A percentile compares a stretch with the other conserved stretches of the same genome.
Conservation (phyloP, 92 coral and sea anemone species). For the Epizoanthus fatuus region DNA sequence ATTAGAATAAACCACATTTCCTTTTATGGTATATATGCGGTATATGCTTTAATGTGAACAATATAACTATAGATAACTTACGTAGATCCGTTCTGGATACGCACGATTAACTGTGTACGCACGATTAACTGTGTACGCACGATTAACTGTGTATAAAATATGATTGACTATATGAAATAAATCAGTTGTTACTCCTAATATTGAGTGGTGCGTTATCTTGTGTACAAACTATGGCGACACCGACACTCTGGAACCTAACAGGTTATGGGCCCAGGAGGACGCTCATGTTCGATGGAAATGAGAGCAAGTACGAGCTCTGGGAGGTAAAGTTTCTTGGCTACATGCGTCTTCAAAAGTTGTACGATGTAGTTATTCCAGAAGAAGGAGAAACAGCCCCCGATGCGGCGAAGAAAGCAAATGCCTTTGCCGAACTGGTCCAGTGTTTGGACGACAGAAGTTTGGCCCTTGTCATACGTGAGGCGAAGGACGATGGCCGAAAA, state of each 20-base stretch:
- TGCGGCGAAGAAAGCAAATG: constrained; percentile 13
- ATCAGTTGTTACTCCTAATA: constrained; percentile 22
- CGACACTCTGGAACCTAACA: background rate
- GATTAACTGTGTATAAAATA: constrained; percentile 7
- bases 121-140: background rate
- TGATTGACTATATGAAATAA: background rate
- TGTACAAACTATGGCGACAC: constrained; percentile 16
- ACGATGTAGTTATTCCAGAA: background rate
- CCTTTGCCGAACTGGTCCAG: constrained; percentile 24
- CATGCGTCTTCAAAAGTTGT: background rate
- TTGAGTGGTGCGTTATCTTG: constrained; percentile 20
- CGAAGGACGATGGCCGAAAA: constrained; percentile 1
- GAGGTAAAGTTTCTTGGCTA: constrained; percentile 18
- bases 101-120: background rate
- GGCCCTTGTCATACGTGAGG: constrained; percentile 16
- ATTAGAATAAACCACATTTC: background rate
- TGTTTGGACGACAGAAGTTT: background rate
- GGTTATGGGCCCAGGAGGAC: background rate
- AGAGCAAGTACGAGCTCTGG: constrained; percentile 35
- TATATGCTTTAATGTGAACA: background rate
- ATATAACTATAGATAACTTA: constrained; percentile 17
- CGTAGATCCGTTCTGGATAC: constrained; percentile 12
- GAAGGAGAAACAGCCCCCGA: background rate
- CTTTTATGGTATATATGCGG: background rate
- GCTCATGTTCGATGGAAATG: constrained; percentile 32